Evolutionary conservation across 2,113 vertebrate genomes (phyloP).

Genomic region (Psettodes erumei): DNA sequence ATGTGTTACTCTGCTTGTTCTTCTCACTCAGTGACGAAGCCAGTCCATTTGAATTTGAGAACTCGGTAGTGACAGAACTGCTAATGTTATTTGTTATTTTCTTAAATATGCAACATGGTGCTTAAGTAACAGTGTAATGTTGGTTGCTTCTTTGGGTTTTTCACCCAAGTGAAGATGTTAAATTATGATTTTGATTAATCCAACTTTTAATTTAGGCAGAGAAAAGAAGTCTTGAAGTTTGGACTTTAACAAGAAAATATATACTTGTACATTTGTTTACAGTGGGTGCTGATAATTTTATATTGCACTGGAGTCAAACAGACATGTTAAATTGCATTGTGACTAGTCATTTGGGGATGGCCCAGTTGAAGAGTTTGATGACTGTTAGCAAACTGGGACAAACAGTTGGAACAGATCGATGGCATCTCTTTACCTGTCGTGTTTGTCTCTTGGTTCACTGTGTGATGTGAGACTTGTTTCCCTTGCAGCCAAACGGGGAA

Average conservation of each 20-base stretch:
- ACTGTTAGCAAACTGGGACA: not conserved
- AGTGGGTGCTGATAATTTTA: not conserved
- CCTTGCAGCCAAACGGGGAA: constrained; percentile 99
- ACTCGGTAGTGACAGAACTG: constrained; percentile 4
- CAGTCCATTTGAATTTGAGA: constrained; percentile 6
- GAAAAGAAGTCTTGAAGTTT: constrained; percentile 17
- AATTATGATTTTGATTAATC: not conserved
- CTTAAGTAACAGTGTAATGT: constrained; percentile 5
- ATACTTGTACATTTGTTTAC: constrained; percentile 15
- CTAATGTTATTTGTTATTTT: constrained; percentile 10
- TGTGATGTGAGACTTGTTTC: constrained; percentile 98
- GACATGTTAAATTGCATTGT: constrained; percentile 1
- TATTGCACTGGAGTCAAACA: not conserved
- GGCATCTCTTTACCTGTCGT: constrained; percentile 31
- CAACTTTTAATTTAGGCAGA: not conserved
- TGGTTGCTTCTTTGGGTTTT: constrained; percentile 21
- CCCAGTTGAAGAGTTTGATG: constrained; percentile 20
- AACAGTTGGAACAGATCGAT: not conserved
- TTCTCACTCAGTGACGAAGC: constrained; percentile 15
- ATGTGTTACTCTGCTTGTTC: constrained; percentile 31
- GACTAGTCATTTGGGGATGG: not conserved
- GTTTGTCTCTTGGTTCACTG: constrained; percentile 83
- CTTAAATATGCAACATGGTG: constrained; percentile 16
- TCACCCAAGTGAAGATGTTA: not conserved
- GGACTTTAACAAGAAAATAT: constrained; percentile 10